These are phyloP conservation scores for Listronotus bonariensis DNA, from an alignment of 1,140 invertebrate species.

Conservation along the genomic window DNA sequence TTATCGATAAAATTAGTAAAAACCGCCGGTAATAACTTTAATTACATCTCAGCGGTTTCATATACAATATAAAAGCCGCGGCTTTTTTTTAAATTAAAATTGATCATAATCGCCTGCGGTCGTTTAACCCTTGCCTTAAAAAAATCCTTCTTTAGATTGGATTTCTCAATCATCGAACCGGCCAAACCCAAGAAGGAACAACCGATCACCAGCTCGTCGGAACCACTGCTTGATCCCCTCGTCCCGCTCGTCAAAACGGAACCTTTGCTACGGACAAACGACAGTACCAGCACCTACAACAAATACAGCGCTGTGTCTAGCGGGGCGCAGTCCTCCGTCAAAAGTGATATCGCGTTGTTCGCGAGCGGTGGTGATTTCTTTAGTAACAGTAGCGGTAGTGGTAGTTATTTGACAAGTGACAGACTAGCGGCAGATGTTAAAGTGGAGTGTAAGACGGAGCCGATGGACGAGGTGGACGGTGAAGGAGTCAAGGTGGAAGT, in stretches of 20 bases:
- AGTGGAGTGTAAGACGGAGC: constrained; percentile 37
- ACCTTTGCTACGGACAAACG: constrained; percentile 4
- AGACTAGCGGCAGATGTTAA: constrained; percentile 18
- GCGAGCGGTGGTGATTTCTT: constrained; percentile 20
- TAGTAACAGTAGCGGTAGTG: constrained; percentile 37
- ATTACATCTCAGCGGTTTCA: too few relatives aligned
- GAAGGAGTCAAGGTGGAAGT: constrained; percentile 7
- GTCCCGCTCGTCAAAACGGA: constrained; percentile 14
- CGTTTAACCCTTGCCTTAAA: too few relatives aligned
- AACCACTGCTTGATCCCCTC: background rate
- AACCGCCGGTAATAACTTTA: too few relatives aligned
- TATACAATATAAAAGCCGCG: too few relatives aligned
- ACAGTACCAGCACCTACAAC: constrained; percentile 22
- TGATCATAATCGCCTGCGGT: too few relatives aligned
- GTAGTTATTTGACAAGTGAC: constrained; percentile 19
- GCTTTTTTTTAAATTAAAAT: too few relatives aligned
- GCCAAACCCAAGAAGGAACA: constrained; percentile 12
- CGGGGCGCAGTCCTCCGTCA: constrained; percentile 8
- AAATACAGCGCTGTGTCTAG: constrained; percentile 20
- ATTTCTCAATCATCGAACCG: constrained; percentile 45
- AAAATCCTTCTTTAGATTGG: constrained; percentile 19
- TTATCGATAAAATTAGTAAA: too few relatives aligned
- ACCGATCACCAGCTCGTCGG: background rate
- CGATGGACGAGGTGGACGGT: constrained; percentile 22
- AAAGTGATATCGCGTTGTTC: constrained; percentile 21